These are phyloP conservation scores for Brachyhypopomus gauderio DNA, from an alignment of 2,113 vertebrate genomes.

Conservation along the genomic window DNA sequence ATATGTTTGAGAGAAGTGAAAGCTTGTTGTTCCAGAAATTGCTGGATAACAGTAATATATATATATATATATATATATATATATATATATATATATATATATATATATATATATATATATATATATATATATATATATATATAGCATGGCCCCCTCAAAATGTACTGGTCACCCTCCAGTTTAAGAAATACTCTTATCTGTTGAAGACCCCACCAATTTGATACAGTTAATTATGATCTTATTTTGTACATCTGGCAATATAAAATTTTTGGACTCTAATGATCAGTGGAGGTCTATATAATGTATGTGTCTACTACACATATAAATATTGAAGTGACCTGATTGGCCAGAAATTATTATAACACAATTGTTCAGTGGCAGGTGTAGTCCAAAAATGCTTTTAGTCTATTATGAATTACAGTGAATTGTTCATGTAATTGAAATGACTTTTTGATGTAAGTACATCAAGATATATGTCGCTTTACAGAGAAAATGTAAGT, in stretches of 20 bases:
- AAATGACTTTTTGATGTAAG: constrained; percentile 7
- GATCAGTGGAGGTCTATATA: constrained; percentile 28
- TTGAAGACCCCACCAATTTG: constrained; percentile 31
- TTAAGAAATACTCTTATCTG: constrained; percentile 30
- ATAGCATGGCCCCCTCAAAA: constrained; percentile 33
- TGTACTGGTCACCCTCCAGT: constrained; percentile 27
- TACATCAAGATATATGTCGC: not conserved
- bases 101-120: constrained; percentile 40
- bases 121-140: constrained; percentile 38
- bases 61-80: constrained; percentile 38
- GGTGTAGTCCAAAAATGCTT: not conserved
- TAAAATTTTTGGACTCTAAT: constrained; percentile 38
- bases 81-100: constrained; percentile 40
- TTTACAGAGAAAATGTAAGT: not conserved
- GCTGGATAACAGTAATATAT: constrained; percentile 32
- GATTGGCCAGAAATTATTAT: constrained; percentile 11
- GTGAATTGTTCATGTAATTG: not conserved
- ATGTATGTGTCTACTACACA: constrained; percentile 32
- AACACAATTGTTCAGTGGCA: not conserved
- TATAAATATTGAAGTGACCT: constrained; percentile 14
- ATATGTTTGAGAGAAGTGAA: constrained; percentile 31
- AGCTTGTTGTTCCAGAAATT: constrained; percentile 18
- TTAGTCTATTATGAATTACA: not conserved
- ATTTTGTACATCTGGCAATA: constrained; percentile 39
- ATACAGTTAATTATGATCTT: constrained; percentile 39